phyloP scores from a whole-genome alignment of 2,113 vertebrate genomes.

The Pseudois nayaur region DNA sequence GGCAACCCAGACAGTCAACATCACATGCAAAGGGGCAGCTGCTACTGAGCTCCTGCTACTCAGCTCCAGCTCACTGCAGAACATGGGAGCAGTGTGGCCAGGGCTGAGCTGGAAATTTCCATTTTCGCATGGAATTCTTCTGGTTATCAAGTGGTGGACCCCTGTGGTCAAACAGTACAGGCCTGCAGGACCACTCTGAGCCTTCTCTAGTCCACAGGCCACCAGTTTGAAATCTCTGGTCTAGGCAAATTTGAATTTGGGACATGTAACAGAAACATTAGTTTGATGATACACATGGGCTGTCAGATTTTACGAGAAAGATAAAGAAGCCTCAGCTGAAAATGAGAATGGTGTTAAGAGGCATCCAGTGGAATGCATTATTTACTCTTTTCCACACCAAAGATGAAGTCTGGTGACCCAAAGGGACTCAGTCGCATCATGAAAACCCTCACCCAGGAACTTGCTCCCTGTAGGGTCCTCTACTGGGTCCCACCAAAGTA shows the following conservation, averaged over 20 bases:
- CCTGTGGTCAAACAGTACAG: background rate
- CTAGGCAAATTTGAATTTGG: background rate
- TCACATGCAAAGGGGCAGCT: accelerated
- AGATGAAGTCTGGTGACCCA: background rate
- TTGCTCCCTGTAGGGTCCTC: background rate
- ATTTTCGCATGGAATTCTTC: background rate
- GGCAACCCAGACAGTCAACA: background rate
- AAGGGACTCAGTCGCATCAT: background rate
- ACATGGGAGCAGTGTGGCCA: accelerated
- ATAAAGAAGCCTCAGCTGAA: background rate
- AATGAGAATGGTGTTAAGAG: background rate
- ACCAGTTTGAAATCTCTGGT: background rate
- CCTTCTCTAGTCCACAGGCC: background rate
- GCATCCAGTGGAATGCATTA: accelerated
- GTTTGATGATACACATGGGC: background rate
- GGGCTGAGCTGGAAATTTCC: background rate
- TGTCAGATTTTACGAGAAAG: background rate
- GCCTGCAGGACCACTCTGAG: background rate
- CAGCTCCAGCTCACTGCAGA: background rate
- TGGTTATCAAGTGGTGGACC: background rate
- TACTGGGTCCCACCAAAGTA: background rate
- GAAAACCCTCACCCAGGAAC: background rate
- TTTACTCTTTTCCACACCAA: background rate
- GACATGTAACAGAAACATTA: background rate
- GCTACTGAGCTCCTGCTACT: background rate